Percentiles rank a stretch among this genome's conserved stretches.
Evolutionary conservation across 1,140 invertebrate species (phyloP).

Genomic region (Aphis gossypii): DNA sequence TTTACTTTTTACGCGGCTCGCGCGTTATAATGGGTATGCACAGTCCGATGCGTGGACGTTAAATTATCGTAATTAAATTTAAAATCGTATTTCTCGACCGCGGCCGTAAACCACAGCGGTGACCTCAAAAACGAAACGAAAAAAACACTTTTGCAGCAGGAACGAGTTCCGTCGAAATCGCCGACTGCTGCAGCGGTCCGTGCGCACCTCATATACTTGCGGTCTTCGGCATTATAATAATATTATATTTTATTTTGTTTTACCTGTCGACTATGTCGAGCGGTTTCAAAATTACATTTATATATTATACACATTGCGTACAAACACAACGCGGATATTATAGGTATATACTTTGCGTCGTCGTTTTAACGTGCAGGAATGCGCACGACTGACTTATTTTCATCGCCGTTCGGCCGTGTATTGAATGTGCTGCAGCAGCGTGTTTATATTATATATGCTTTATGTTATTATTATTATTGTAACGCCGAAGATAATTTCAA

Average conservation of each 20-base stretch:
- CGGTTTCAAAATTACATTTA: constrained; percentile 6
- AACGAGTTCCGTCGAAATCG: constrained; percentile 16
- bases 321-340: background rate
- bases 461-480: background rate
- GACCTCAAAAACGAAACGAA: constrained; percentile 24
- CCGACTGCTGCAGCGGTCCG: background rate
- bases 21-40: too few relatives aligned
- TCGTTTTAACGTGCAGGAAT: constrained; percentile 23
- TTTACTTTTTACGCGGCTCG: background rate
- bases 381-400: constrained; percentile 48
- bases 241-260: background rate
- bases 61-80: constrained; percentile 8
- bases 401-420: background rate
- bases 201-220: background rate
- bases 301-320: too few relatives aligned
- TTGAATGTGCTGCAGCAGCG: background rate
- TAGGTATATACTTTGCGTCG: background rate
- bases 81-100: background rate
- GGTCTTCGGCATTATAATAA: background rate
- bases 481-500: background rate
- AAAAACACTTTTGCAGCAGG: background rate
- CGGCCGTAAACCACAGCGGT: background rate
- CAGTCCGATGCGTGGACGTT: background rate
- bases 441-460: background rate
- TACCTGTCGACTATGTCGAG: background rate